A percentile compares a stretch with the other conserved stretches of the same genome.
Conservation (phyloP, 1,140 invertebrate genomes). For the Diachasma alloeum region DNA sequence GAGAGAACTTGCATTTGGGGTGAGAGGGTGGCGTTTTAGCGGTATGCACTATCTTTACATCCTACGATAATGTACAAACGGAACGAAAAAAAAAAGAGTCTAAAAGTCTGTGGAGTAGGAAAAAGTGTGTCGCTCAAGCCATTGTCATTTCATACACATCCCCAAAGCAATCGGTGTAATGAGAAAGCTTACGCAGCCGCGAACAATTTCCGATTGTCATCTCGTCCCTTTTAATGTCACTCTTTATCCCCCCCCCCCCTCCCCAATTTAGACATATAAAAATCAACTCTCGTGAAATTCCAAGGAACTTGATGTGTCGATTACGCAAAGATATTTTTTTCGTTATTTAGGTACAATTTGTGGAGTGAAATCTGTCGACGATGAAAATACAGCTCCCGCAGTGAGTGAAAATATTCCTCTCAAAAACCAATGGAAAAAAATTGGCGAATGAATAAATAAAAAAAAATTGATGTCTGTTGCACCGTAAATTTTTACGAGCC, state of each 20-base stretch:
- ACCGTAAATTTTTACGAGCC: not conserved
- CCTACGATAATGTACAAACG: constrained; percentile 13
- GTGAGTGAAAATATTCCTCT: not conserved
- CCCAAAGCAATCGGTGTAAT: constrained; percentile 58
- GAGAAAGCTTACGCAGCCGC: constrained; percentile 46
- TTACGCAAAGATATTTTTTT: no score
- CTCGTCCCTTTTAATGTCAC: not conserved
- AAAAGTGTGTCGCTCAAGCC: constrained; percentile 47
- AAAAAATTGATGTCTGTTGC: not conserved
- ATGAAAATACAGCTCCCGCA: no score
- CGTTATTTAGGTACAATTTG: no score
- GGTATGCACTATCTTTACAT: constrained; percentile 1
- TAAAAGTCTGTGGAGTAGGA: not conserved
- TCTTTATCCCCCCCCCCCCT: not conserved
- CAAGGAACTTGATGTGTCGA: not conserved
- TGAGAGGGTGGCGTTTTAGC: not conserved
- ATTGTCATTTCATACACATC: constrained; percentile 51
- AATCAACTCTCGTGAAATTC: not conserved
- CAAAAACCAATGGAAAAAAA: not conserved
- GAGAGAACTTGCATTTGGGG: not conserved
- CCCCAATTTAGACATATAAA: not conserved
- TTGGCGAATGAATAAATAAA: not conserved
- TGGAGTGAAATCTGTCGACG: no score
- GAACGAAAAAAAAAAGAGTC: constrained; percentile 30
- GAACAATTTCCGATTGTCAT: not conserved